Percentiles rank a stretch among this genome's conserved stretches.
Conservation (phyloP, 2,888 invertebrate genomes). For the Conomelus anceps region DNA sequence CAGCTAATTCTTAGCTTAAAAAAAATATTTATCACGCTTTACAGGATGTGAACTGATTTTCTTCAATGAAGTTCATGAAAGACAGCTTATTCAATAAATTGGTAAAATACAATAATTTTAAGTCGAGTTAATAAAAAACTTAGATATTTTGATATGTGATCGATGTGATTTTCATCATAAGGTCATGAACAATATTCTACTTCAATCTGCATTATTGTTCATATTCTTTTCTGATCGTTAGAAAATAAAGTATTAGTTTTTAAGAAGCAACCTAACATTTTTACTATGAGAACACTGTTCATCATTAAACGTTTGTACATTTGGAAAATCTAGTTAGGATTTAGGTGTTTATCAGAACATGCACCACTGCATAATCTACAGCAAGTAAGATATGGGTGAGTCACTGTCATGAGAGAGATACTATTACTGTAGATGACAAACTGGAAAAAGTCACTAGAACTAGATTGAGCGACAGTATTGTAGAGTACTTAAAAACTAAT, state of each 20-base stretch:
- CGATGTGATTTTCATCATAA: background rate
- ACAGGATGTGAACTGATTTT: too few relatives aligned
- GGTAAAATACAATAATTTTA: too few relatives aligned
- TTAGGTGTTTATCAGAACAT: background rate
- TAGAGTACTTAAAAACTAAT: constrained; percentile 18
- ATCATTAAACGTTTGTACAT: background rate
- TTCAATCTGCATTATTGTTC: background rate
- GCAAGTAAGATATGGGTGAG: background rate
- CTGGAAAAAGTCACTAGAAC: constrained; percentile 19
- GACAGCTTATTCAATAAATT: too few relatives aligned
- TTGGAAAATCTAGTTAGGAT: background rate
- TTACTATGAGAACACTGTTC: background rate
- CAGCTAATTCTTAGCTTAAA: too few relatives aligned
- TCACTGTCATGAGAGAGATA: background rate
- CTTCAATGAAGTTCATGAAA: too few relatives aligned
- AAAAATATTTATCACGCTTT: too few relatives aligned
- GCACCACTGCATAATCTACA: background rate
- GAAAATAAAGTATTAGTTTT: background rate
- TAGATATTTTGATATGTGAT: background rate
- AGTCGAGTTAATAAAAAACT: background rate
- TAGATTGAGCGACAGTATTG: constrained; percentile 23
- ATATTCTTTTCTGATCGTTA: background rate
- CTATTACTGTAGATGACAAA: background rate
- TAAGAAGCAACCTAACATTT: background rate
- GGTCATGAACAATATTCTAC: background rate